A percentile compares a stretch with the other conserved stretches of the same genome.
phyloP scores from a whole-genome alignment of 2,888 invertebrate species.

The Cryptus viduatorius region DNA sequence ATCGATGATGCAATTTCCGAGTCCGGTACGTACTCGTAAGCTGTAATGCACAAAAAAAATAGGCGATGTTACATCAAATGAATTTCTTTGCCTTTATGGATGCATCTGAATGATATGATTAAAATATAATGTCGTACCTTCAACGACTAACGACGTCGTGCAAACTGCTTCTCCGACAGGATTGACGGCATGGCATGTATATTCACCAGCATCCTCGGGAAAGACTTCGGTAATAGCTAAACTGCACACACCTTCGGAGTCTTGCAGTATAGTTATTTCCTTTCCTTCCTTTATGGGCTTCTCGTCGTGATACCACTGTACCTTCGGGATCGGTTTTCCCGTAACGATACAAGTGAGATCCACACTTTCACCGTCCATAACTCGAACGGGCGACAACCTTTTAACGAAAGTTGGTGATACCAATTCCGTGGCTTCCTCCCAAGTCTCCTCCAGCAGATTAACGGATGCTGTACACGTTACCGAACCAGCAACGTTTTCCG shows the following conservation, averaged over 20 bases:
- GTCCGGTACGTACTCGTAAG: conserved; percentile 96
- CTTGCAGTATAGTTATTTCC: conserved; percentile 91
- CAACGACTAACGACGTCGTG: conserved; percentile 91
- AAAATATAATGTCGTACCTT: conserved; percentile 87
- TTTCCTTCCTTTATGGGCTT: conserved; percentile 91
- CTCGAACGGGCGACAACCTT: conserved; percentile 90
- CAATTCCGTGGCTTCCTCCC: conserved; percentile 88
- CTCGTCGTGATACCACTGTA: conserved; percentile 93
- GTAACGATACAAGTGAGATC: conserved; percentile 90
- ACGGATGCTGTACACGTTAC: conserved; percentile 94
- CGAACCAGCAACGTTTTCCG: conserved; percentile 95
- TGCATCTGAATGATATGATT: conserved; percentile 10
- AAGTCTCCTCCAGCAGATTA: conserved; percentile 87
- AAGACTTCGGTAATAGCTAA: conserved; percentile 94
- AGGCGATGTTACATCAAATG: neutral
- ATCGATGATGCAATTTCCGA: conserved; percentile 90
- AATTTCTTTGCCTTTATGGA: neutral
- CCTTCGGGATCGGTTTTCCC: conserved; percentile 92
- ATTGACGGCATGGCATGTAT: conserved; percentile 93
- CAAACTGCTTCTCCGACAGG: conserved; percentile 93
- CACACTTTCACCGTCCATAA: conserved; percentile 96
- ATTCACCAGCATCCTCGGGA: conserved; percentile 95
- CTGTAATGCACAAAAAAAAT: conserved; percentile 86
- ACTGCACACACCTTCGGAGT: conserved; percentile 92
- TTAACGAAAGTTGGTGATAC: conserved; percentile 92